Evolutionary conservation across 2,113 vertebrate genomes (phyloP), one percentile per base, ranked within the genome.

Genomic region (Ictalurus punctatus): DNA sequence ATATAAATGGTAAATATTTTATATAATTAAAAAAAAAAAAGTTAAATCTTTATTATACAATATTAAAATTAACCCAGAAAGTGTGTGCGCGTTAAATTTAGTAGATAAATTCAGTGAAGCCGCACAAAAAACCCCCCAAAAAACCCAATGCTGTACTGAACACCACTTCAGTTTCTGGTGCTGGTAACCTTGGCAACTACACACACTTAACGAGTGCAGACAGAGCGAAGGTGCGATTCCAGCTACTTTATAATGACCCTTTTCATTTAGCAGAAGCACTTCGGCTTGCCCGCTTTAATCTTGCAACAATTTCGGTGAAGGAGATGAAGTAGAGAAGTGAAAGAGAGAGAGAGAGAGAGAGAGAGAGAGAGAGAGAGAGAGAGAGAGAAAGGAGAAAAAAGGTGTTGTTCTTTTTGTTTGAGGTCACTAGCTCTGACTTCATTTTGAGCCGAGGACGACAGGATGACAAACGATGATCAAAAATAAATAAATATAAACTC

Each of bases 231-330:
- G 10, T 27, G 44, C 44, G 12, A 48, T 30, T 52, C 30, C 4
- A 71, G 84, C 17, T 56, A 23, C n/a, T 56, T 54, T 52, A 73
- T 73, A 85, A 85, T 73, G 54, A 73, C 44, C 17, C n/a, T 67
- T 85, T 56, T 56, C 21, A 73, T 73, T 85, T 23, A 56, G 48
- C 84, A 52, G 27, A 30, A 69, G 52, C 78, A 80, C 78, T 80
- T 80, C 63, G 54, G 27, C 40, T 23, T 52, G 17, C 27, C 19
- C n/a, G 25, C 48, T 73, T 73, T 73, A 56, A 85, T 85, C 65
- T 56, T 73, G 65, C 17, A 23, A 34, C 52, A 30, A 30, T 23
- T 71, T 56, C 34, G 13, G 3, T n/a, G 16, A 73, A 73, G 23
- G 65, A 73, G 84, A 73, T 73, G 48, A 52, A 52, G 48, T 73